Evolutionary conservation across 2,888 invertebrate genomes (phyloP), one percentile per base, ranked within the genome.

Genomic region (Seira ritae): DNA sequence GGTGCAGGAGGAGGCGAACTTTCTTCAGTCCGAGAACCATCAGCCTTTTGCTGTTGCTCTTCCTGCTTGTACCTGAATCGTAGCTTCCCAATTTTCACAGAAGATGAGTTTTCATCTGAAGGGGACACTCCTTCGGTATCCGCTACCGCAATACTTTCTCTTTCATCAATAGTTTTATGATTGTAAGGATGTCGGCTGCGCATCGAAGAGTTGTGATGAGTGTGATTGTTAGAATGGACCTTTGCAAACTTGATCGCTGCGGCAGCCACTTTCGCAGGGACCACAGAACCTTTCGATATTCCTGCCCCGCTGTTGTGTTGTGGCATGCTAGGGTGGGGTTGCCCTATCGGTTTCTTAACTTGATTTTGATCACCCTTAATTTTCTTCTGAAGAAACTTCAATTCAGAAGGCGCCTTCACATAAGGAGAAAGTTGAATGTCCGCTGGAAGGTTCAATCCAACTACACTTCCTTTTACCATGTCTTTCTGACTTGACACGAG

Each of bases 241-340:
- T 67, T 75, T 0, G 42, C 62, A 23, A 68, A 80, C 19, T 74
- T 80, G 1, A 80, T 24, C 15, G 80, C 80, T n/a, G 80, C 80
- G 0, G 74, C 80, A 69, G 80, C 80, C 3, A 80, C 73, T 68
- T 80, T 72, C 17, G 80, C 74, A 42, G 80, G 80, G 0, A 80
- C 80, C 6, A 73, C 73, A 17, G 42, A 68, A 2, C 46, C 67
- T 62, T 19, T 31, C 20, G 37, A 23, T 10, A 23, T 50, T 17
- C 19, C 20, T 22, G 8, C n/a, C 60, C 31, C 24, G 60, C 24
- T 23, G 23, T 1, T 24, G 22, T 15, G 62, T 19, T 60, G 69
- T 17, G 19, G 46, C 20, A n/a, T 77, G 70, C 23, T 71, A 71
- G 42, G 23, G 19, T 10, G 23, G 62, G 15, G 4, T n/a, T n/a